Percentiles rank a stretch among this genome's conserved stretches.
Evolutionary conservation across 2,113 vertebrate genomes (phyloP).

Genomic region (Mirounga angustirostris): DNA sequence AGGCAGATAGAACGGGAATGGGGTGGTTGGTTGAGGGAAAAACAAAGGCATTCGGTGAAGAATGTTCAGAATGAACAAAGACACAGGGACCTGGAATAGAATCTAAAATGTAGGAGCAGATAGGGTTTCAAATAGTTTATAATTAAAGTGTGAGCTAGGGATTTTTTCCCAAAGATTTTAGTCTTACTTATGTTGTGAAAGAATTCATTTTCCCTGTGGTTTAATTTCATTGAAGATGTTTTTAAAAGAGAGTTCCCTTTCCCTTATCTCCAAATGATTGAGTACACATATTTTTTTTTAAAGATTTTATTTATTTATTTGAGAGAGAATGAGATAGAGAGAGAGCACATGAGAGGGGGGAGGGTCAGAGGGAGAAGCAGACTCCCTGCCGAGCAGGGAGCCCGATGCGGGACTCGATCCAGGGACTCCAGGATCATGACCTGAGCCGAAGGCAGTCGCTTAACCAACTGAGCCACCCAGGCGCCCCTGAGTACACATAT

Average conservation of each 20-base stretch:
- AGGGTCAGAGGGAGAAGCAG: too few relatives aligned
- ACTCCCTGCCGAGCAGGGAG: too few relatives aligned
- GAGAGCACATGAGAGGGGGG: too few relatives aligned
- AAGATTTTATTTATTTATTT: too few relatives aligned
- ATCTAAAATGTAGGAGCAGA: background rate
- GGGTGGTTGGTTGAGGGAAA: background rate
- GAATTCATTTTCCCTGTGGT: background rate
- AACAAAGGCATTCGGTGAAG: background rate
- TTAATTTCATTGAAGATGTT: background rate
- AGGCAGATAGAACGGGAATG: background rate
- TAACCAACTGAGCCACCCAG: too few relatives aligned
- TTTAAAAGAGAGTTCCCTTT: background rate
- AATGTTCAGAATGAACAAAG: background rate
- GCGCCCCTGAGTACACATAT: background rate
- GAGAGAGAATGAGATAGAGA: too few relatives aligned
- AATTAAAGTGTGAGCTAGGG: background rate
- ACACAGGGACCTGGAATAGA: background rate
- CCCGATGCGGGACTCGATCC: too few relatives aligned
- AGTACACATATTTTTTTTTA: background rate
- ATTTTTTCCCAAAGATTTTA: constrained; percentile 16
- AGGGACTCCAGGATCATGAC: too few relatives aligned
- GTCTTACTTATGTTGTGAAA: background rate
- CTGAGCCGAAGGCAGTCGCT: too few relatives aligned
- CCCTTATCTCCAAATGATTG: background rate
- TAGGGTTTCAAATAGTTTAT: background rate